These are phyloP conservation scores for Choristoneura fumiferana DNA, from an alignment of 1,140 invertebrate species.

Conservation along the genomic window DNA sequence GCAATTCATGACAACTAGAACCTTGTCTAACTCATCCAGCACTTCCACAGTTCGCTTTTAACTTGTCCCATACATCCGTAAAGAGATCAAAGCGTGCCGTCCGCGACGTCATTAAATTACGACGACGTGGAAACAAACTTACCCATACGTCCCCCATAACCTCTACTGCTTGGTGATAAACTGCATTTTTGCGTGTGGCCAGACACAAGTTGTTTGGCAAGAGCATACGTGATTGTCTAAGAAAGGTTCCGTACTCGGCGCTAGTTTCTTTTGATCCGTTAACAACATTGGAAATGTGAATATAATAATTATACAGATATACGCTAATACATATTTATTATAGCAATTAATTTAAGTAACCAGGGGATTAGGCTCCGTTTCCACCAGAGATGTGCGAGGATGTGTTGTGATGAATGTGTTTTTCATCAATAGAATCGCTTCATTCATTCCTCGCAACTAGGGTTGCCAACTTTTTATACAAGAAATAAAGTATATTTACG, in stretches of 20 bases:
- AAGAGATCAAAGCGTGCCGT: constrained; percentile 62
- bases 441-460: too few species aligned
- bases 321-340: too few species aligned
- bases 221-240: constrained; percentile 14
- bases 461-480: too few species aligned
- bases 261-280: constrained; percentile 13
- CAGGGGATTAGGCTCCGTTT: too few species aligned
- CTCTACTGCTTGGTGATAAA: not conserved
- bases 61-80: constrained; percentile 24
- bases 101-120: constrained; percentile 59
- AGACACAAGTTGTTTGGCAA: not conserved
- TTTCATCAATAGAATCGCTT: too few species aligned
- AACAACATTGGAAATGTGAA: not conserved
- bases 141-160: constrained; percentile 19
- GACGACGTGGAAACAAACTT: constrained; percentile 49
- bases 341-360: too few species aligned
- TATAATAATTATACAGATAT: constrained; percentile 10
- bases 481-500: too few species aligned
- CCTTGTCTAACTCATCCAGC: too few species aligned
- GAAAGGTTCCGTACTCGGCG: not conserved
- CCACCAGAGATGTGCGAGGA: too few species aligned
- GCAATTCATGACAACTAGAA: too few species aligned
- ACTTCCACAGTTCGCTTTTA: not conserved
- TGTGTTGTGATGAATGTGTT: too few species aligned
- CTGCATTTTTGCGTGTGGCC: not conserved